Percentiles rank a stretch among this genome's conserved stretches.
Evolutionary conservation across 1,140 invertebrate genomes (phyloP).

Genomic region (Pygmarrhopalites habei): DNA sequence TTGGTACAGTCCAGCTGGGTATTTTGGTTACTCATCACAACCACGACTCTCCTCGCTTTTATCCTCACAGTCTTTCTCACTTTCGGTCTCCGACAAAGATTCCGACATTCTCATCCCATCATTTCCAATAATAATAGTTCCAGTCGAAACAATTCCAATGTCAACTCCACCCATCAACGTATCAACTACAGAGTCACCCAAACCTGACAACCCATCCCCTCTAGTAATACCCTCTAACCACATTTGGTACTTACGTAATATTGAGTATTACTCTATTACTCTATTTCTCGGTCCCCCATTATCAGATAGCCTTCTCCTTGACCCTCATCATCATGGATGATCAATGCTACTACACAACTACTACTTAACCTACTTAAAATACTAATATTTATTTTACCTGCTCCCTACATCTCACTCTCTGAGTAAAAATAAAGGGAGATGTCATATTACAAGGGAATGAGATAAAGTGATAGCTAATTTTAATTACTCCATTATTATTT

Average conservation of each 20-base stretch:
- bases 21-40: constrained; percentile 31
- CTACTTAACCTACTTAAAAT: too few relatives aligned
- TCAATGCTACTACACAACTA: too few relatives aligned
- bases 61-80: constrained; percentile 22
- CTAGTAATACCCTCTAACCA: background rate
- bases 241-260: background rate
- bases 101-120: constrained; percentile 7
- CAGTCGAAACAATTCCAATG: background rate
- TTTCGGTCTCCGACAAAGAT: constrained; percentile 6
- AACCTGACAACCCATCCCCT: background rate
- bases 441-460: too few relatives aligned
- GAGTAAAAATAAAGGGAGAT: too few relatives aligned
- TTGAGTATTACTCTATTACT: too few relatives aligned
- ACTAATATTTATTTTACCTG: too few relatives aligned
- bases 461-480: too few relatives aligned
- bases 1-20: constrained; percentile 28
- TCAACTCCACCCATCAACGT: background rate
- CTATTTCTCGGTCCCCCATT: too few relatives aligned
- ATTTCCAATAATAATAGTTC: constrained; percentile 1
- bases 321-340: too few relatives aligned
- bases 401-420: too few relatives aligned
- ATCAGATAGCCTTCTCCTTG: too few relatives aligned
- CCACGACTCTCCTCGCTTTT: constrained; percentile 25
- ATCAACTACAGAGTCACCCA: constrained; percentile 9
- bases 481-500: too few relatives aligned